A percentile compares a stretch with the other conserved stretches of the same genome.
These are phyloP conservation scores for Papilio glaucus DNA, from an alignment of 1,140 invertebrate genomes.

Conservation along the genomic window DNA sequence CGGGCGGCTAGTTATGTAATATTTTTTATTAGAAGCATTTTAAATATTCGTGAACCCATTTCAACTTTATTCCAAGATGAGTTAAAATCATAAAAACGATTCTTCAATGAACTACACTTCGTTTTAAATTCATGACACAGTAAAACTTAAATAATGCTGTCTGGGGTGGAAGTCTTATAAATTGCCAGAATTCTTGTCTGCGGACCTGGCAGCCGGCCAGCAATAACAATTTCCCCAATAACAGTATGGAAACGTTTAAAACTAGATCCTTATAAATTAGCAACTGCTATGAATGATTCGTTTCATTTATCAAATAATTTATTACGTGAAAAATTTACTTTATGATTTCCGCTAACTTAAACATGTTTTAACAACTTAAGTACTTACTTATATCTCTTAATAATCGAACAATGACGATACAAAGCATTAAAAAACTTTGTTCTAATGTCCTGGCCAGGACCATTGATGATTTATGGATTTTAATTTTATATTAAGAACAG, in stretches of 20 bases:
- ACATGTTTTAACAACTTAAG: too few species aligned
- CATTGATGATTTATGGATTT: too few species aligned
- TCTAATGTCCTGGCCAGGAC: too few species aligned
- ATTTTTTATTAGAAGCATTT: too few species aligned
- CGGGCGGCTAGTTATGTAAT: too few species aligned
- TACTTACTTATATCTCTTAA: too few species aligned
- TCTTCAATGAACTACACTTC: not conserved
- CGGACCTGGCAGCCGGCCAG: constrained; percentile 23
- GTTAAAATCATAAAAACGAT: constrained; percentile 19
- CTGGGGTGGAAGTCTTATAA: constrained; percentile 33
- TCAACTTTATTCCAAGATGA: not conserved
- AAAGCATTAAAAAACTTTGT: too few species aligned
- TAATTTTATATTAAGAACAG: too few species aligned
- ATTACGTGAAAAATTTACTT: not conserved
- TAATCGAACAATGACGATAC: too few species aligned
- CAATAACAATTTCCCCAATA: constrained; percentile 34
- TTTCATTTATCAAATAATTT: constrained; percentile 14
- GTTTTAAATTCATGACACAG: constrained; percentile 35
- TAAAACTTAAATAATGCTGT: constrained; percentile 33
- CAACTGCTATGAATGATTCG: constrained; percentile 27
- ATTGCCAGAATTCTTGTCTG: constrained; percentile 30
- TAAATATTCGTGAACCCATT: not conserved
- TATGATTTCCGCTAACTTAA: not conserved
- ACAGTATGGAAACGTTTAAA: constrained; percentile 30
- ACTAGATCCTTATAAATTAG: constrained; percentile 29